A percentile compares a stretch with the other conserved stretches of the same genome.
Conservation (phyloP, 2,888 invertebrate species). For the Clistopyga incitator region DNA sequence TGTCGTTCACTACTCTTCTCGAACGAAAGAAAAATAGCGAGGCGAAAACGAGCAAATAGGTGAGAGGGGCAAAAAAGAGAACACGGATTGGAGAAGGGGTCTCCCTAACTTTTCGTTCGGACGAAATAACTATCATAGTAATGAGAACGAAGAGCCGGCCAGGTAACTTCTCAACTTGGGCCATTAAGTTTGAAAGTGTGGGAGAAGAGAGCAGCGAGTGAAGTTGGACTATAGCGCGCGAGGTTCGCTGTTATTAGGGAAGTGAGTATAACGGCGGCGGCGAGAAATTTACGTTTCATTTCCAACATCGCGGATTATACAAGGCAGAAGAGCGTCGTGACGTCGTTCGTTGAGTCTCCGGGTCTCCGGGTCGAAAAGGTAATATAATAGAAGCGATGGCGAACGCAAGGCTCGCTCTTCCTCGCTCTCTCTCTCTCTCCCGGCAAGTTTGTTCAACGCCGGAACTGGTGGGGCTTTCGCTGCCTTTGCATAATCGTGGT, state of each 20-base stretch:
- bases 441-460: constrained; percentile 28
- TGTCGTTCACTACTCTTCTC: not conserved
- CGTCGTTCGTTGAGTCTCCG: constrained; percentile 60
- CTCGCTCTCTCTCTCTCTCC: not conserved
- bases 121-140: constrained; percentile 52
- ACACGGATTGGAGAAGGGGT: constrained; percentile 20
- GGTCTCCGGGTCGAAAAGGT: constrained; percentile 43
- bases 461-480: constrained; percentile 56
- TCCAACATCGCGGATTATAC: constrained; percentile 60
- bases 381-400: constrained; percentile 63
- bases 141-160: constrained; percentile 40
- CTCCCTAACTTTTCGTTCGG: constrained; percentile 38
- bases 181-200: constrained; percentile 59
- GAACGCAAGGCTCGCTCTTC: constrained; percentile 44
- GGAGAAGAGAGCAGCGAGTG: constrained; percentile 27
- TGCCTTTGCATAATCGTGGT: constrained; percentile 64
- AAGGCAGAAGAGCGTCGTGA: constrained; percentile 41
- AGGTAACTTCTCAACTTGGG: constrained; percentile 63
- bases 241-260: constrained; percentile 38
- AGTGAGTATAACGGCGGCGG: constrained; percentile 36
- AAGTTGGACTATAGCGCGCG: constrained; percentile 21
- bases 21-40: not conserved
- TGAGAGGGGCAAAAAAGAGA: not conserved
- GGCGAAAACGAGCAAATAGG: not conserved
- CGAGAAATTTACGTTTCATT: constrained; percentile 66